A percentile compares a stretch with the other conserved stretches of the same genome.
Conservation (phyloP, 2,113 vertebrate genomes). For the Tonatia bakeri region DNA sequence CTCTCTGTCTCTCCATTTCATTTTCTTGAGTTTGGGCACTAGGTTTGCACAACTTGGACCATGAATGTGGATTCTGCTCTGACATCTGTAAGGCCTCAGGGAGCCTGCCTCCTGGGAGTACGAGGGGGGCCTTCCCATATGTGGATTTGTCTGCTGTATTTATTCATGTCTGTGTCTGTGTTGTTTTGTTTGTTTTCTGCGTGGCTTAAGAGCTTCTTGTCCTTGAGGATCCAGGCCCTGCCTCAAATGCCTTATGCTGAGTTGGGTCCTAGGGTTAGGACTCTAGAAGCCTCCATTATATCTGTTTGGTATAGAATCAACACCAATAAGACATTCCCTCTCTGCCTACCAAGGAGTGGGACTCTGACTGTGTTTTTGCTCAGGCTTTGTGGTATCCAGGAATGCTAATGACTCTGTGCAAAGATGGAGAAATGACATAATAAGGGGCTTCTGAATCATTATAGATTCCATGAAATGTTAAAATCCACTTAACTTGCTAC, state of each 20-base stretch:
- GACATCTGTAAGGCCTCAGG: constrained; percentile 51
- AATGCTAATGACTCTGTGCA: not conserved
- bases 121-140: constrained; percentile 42
- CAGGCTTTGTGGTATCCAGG: not conserved
- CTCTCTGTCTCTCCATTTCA: not conserved
- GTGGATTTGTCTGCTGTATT: constrained; percentile 45
- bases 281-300: not conserved
- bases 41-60: not conserved
- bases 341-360: not conserved
- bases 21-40: not conserved
- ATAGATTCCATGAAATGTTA: not conserved
- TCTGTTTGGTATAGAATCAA: not conserved
- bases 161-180: constrained; percentile 48
- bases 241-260: not conserved
- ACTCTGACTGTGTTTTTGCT: not conserved
- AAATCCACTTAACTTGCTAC: not conserved
- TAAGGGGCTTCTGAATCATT: not conserved
- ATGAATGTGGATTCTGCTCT: not conserved
- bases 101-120: constrained; percentile 45
- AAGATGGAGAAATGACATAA: not conserved
- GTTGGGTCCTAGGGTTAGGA: not conserved
- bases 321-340: not conserved
- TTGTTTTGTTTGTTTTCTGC: constrained; percentile 44
- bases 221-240: not conserved
- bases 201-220: constrained; percentile 19